Base-by-base conservation (phyloP, 1,140 invertebrate species). In the Reticulitermes speratus region DNA sequence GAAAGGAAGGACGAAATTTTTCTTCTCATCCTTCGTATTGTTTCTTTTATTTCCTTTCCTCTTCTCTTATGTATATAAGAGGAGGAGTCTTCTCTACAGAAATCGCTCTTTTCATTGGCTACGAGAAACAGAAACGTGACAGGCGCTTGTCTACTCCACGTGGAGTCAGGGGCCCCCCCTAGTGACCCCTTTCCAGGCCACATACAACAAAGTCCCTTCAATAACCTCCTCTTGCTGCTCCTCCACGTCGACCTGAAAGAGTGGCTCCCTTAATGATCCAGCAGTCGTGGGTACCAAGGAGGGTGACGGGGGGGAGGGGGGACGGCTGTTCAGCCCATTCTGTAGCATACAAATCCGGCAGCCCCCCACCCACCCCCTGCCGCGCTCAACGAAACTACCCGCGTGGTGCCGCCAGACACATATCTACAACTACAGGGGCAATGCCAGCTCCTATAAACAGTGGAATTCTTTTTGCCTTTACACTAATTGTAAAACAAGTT, bases 71-170 rank as follows among this genome's bases (percentile, higher is more conserved):
- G 25, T n/a, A 45, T 25, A 84, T 44, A 84, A 84, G 16, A 84
- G 83, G 83, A 44, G 83, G 83, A 84, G 83, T 32, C 83, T 44
- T 45, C 83, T 84, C 48, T 44, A 25, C 65, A 84, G 44, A 45
- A 44, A 45, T 25, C 5, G 48, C 83, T 52, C 48, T 44, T 84
- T 44, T 84, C 44, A 84, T 84, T 84, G 83, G 83, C 48, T 84
- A 32, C 65, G 65, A 30, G 83, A 12, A 11, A 30, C 3, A 84
- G 83, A 25, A 84, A 84, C 44, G 23, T 84, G 83, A 84, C 83
- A 84, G 83, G 83, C 83, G 21, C 7, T 3, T 52, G 21, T 84
- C 83, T 84, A 44, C 83, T 84, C 83, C 83, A 84, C 83, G 83
- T 84, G 83, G 83, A 84, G 8, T 45, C 21, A 30, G 38, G 32